A percentile compares a stretch with the other conserved stretches of the same genome.
These are phyloP conservation scores for Eufriesea mexicana DNA, from an alignment of 1,140 invertebrate species.

Conservation along the genomic window DNA sequence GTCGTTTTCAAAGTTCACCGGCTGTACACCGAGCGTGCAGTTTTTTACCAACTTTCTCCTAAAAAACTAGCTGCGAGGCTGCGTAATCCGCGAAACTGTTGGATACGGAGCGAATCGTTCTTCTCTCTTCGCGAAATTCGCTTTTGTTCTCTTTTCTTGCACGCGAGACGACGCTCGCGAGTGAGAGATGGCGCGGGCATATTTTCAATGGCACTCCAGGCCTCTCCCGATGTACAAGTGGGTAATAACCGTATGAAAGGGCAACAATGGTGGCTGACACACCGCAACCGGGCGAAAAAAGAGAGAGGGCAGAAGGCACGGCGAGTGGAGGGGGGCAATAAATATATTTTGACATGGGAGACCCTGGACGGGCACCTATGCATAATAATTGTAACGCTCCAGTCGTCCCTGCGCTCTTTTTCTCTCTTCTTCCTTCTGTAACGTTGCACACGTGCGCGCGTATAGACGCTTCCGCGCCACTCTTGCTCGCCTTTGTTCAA, in stretches of 20 bases:
- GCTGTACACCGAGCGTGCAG: not conserved
- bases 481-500: constrained; percentile 50
- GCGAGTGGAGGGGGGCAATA: constrained; percentile 73
- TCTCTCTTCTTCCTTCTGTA: not conserved
- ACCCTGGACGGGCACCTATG: constrained; percentile 72
- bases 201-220: not conserved
- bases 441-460: constrained; percentile 27
- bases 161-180: no score
- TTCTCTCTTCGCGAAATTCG: not conserved
- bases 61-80: constrained; percentile 10
- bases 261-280: constrained; percentile 78
- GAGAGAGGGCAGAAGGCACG: constrained; percentile 20
- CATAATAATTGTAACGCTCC: constrained; percentile 75
- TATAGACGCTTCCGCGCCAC: constrained; percentile 14
- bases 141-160: not conserved
- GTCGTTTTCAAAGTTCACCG: constrained; percentile 15
- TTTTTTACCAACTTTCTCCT: constrained; percentile 20
- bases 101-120: not conserved
- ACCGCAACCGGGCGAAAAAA: constrained; percentile 70
- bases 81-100: not conserved
- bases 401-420: not conserved
- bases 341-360: constrained; percentile 83
- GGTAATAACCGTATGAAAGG: constrained; percentile 81
- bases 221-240: constrained; percentile 74
- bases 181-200: constrained; percentile 43